Evolutionary conservation across 2,888 invertebrate genomes (phyloP).

Genomic region (Elysia crispata): DNA sequence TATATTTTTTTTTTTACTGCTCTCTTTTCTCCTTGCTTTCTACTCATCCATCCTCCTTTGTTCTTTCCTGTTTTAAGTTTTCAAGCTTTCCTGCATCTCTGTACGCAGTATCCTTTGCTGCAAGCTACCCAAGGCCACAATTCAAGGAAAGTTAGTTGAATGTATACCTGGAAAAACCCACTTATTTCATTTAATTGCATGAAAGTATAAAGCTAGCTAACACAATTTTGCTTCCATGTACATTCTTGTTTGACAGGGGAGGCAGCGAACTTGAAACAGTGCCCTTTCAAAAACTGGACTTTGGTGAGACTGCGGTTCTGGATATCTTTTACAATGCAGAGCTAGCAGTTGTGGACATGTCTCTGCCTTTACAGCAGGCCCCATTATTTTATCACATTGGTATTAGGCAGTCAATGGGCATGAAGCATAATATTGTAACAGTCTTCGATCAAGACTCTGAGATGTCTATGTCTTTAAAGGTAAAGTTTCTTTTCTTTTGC

Average conservation of each 20-base stretch:
- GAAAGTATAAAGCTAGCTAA: neutral
- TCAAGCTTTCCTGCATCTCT: too few species aligned
- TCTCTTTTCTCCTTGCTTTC: too few species aligned
- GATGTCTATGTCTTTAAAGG: constrained; percentile 91
- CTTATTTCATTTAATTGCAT: too few species aligned
- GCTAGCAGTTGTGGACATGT: constrained; percentile 96
- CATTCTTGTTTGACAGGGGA: constrained; percentile 68
- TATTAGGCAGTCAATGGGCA: constrained; percentile 96
- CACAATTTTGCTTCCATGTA: neutral
- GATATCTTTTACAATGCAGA: constrained; percentile 99
- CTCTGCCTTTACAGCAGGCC: constrained; percentile 90
- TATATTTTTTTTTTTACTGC: too few species aligned
- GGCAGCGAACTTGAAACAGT: constrained; percentile 69
- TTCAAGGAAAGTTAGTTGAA: too few species aligned
- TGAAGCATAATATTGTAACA: constrained; percentile 90
- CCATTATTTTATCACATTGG: constrained; percentile 97
- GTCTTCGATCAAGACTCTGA: constrained; percentile 86
- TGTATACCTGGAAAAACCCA: too few species aligned
- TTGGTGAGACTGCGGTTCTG: constrained; percentile 95
- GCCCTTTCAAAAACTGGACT: constrained; percentile 94
- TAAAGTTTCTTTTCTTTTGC: constrained; percentile 78
- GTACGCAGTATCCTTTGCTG: too few species aligned
- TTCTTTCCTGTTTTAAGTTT: too few species aligned
- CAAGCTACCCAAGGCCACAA: too few species aligned
- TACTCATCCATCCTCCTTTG: too few species aligned